Conservation (phyloP, 2,888 invertebrate genomes). For the Noctua fimbriata region DNA sequence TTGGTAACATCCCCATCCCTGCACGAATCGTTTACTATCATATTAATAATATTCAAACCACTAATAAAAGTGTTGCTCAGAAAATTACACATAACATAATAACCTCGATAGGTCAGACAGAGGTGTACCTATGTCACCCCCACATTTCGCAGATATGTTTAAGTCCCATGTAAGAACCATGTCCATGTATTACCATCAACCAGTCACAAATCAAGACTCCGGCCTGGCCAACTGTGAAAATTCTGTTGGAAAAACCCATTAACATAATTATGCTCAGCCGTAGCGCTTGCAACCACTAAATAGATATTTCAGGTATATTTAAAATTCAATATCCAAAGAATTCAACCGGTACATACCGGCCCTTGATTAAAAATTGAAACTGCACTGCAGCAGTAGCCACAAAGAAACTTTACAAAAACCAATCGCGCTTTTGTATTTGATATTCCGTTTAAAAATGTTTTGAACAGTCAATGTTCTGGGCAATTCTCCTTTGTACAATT, state of each 20-base stretch:
- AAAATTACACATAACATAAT: background rate
- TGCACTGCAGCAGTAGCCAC: constrained; percentile 4
- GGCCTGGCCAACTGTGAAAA: no score
- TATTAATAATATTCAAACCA: background rate
- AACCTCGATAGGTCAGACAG: background rate
- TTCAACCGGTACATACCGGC: background rate
- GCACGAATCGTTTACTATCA: background rate
- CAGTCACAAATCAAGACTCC: background rate
- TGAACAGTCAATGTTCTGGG: constrained; percentile 1
- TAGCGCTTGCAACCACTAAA: background rate
- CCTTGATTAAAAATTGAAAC: constrained; percentile 39
- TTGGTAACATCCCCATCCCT: background rate
- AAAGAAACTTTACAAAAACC: constrained; percentile 34
- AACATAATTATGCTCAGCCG: background rate
- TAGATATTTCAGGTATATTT: background rate
- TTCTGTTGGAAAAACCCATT: background rate
- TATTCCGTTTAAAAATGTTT: constrained; percentile 17
- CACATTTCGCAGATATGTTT: background rate
- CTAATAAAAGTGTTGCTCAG: background rate
- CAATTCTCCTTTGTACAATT: constrained; percentile 12
- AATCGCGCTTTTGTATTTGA: constrained; percentile 26
- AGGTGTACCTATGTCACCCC: background rate
- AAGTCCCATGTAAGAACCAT: no score
- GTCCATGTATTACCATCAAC: background rate
- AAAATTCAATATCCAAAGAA: constrained; percentile 3